Evolutionary conservation across 2,113 vertebrate genomes (phyloP).

Genomic region (Scomber japonicus): DNA sequence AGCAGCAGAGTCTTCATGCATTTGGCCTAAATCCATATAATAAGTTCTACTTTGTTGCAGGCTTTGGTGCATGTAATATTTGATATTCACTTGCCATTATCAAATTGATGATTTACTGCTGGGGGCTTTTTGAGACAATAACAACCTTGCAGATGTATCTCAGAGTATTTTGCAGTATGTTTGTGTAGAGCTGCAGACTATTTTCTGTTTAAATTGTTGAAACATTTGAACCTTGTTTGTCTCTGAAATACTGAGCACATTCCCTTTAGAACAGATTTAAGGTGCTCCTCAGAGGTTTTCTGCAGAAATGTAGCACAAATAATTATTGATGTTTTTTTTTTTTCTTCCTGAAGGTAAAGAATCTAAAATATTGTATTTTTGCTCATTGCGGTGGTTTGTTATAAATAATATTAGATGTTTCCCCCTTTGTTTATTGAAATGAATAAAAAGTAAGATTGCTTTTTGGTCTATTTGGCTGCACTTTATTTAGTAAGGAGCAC

Average conservation of each 20-base stretch:
- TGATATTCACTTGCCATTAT: constrained; percentile 38
- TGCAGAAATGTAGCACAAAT: constrained; percentile 35
- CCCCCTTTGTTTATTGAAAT: neutral
- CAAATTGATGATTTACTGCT: constrained; percentile 35
- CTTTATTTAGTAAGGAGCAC: constrained; percentile 50
- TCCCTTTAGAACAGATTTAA: constrained; percentile 32
- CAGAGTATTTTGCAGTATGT: constrained; percentile 13
- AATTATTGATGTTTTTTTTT: constrained; percentile 39
- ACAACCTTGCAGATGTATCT: constrained; percentile 35
- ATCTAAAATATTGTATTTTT: constrained; percentile 10
- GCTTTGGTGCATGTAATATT: constrained; percentile 45
- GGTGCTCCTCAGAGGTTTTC: neutral
- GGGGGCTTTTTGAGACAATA: constrained; percentile 22
- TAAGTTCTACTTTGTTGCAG: constrained; percentile 26
- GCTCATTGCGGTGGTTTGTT: constrained; percentile 2
- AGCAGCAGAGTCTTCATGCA: constrained; percentile 6
- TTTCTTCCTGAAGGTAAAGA: constrained; percentile 14
- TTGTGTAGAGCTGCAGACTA: constrained; percentile 35
- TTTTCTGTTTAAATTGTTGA: constrained; percentile 43
- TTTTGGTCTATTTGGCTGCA: constrained; percentile 6
- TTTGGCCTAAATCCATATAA: constrained; percentile 52
- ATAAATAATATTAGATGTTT: neutral
- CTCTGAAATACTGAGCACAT: constrained; percentile 39
- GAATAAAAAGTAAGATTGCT: neutral
- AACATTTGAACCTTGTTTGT: constrained; percentile 38